A percentile compares a stretch with the other conserved stretches of the same genome.
Conservation (phyloP, 2,113 vertebrate species). For the Amblyopsis rosae region DNA sequence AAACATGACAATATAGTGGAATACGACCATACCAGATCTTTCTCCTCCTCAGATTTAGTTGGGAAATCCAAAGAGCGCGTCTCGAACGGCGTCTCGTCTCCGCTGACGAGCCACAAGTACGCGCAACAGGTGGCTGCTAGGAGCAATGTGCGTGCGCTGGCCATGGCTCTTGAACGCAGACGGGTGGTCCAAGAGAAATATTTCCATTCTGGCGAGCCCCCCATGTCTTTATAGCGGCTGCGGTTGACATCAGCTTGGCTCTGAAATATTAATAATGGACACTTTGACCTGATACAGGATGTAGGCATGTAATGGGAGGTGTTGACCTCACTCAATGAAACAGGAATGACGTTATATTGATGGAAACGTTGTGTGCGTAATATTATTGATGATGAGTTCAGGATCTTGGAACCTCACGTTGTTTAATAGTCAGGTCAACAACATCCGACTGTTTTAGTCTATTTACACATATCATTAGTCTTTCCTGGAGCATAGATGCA, state of each 20-base stretch:
- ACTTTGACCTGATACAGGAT: conserved; percentile 26
- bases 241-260: conserved; percentile 57
- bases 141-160: conserved; percentile 49
- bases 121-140: conserved; percentile 55
- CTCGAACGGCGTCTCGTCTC: conserved; percentile 63
- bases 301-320: conserved; percentile 17
- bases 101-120: conserved; percentile 42
- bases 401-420: no score
- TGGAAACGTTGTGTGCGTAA: no score
- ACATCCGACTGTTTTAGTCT: no score
- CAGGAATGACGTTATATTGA: not conserved
- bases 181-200: not conserved
- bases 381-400: no score
- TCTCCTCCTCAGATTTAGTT: conserved; percentile 66
- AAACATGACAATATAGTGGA: no score
- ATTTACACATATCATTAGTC: no score
- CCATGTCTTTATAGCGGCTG: conserved; percentile 48
- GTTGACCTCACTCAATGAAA: conserved; percentile 1
- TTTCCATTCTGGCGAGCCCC: not conserved
- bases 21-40: conserved; percentile 63
- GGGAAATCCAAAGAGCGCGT: conserved; percentile 66
- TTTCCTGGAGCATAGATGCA: no score
- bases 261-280: conserved; percentile 69
- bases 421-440: no score
- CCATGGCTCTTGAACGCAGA: conserved; percentile 57